Conservation (phyloP, 2,797 vertebrate species). For the Premnoplex brunnescens region DNA sequence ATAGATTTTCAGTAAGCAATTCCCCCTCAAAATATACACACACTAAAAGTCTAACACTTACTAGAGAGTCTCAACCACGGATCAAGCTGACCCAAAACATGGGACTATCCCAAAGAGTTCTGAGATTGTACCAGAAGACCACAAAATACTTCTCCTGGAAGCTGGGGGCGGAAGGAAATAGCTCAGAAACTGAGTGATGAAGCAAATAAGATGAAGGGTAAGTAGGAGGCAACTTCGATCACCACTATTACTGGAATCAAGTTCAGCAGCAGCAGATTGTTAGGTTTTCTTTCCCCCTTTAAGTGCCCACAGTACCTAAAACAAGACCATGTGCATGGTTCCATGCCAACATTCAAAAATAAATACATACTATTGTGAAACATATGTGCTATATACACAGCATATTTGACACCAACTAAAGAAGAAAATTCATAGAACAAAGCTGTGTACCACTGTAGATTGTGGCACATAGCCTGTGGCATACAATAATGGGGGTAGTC, state of each 20-base stretch:
- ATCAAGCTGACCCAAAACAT: not conserved
- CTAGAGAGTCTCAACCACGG: not conserved
- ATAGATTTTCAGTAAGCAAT: not conserved
- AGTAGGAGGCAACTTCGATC: not conserved
- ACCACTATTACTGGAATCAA: slow-evolving; percentile 24
- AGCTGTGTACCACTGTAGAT: not conserved
- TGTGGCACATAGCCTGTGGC: not conserved
- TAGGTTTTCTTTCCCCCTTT: not conserved
- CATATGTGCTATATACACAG: not conserved
- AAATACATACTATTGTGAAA: not conserved
- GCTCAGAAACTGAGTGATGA: not conserved
- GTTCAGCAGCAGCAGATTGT: not conserved
- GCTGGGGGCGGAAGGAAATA: slow-evolving; percentile 5
- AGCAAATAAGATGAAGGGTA: not conserved
- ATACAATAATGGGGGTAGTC: not conserved
- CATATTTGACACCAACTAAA: not conserved
- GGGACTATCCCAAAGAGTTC: not conserved
- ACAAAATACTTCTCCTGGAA: slow-evolving; percentile 13
- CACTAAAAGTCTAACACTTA: not conserved
- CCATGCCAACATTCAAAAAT: not conserved
- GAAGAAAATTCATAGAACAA: not conserved
- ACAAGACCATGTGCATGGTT: not conserved
- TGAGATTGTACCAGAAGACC: not conserved
- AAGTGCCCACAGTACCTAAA: not conserved
- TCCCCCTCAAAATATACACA: not conserved